Conservation (phyloP, 2,113 vertebrate genomes). For the Limanda limanda region DNA sequence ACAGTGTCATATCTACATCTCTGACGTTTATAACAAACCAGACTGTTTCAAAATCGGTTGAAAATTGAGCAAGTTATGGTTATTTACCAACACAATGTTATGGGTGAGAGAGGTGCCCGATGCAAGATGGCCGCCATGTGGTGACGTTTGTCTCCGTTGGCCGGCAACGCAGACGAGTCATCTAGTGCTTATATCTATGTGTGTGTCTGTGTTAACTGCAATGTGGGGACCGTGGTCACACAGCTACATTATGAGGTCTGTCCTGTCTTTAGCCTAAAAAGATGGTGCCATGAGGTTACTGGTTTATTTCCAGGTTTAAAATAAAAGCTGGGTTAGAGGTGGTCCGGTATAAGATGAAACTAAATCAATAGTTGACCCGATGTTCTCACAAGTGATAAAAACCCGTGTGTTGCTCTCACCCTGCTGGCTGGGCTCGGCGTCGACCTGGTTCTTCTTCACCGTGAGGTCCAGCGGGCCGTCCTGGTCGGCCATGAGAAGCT, state of each 20-base stretch:
- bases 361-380: too few relatives aligned
- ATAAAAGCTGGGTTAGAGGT: background rate
- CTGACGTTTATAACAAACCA: too few relatives aligned
- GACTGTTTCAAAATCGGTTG: too few relatives aligned
- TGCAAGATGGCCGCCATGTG: too few relatives aligned
- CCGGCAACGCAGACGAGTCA: too few relatives aligned
- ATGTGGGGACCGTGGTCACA: background rate
- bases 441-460: conserved; percentile 91
- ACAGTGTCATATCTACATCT: too few relatives aligned
- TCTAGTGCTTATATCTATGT: too few relatives aligned
- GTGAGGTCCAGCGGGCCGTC: conserved; percentile 98
- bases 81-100: too few relatives aligned
- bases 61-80: too few relatives aligned
- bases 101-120: too few relatives aligned
- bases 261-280: background rate
- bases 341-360: background rate
- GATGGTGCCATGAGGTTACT: too few relatives aligned
- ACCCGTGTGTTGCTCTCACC: conserved; percentile 79
- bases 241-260: background rate
- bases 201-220: background rate
- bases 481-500: conserved; percentile 99
- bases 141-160: too few relatives aligned
- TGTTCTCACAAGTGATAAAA: background rate
- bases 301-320: background rate
- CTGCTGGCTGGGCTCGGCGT: conserved; percentile 90